A percentile compares a stretch with the other conserved stretches of the same genome.
Evolutionary conservation across 2,888 invertebrate species (phyloP).

Genomic region (Zelleria hepariella): DNA sequence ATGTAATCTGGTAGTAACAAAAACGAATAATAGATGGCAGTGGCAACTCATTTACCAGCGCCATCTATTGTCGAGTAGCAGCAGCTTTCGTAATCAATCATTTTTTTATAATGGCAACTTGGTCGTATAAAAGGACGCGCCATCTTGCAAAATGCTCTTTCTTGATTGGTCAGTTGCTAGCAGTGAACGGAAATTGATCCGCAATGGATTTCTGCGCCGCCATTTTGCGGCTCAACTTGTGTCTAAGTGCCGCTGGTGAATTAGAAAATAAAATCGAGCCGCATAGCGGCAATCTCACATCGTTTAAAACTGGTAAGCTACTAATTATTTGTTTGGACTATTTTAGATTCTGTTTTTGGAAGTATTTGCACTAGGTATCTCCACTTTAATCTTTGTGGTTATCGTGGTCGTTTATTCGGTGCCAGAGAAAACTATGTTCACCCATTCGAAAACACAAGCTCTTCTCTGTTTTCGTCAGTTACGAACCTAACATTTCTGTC

Average conservation of each 20-base stretch:
- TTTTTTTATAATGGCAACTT: conserved; percentile 36
- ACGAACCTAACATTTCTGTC: conserved; percentile 45
- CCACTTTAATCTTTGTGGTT: conserved; percentile 60
- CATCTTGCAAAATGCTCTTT: conserved; percentile 38
- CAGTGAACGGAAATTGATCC: conserved; percentile 9
- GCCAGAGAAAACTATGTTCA: conserved; percentile 65
- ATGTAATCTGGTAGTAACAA: background rate
- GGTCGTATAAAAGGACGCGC: conserved; percentile 41
- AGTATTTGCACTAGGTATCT: conserved; percentile 73
- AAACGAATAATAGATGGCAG: conserved; percentile 24
- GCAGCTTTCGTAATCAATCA: background rate
- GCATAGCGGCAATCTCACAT: conserved; percentile 50
- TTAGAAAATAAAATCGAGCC: conserved; percentile 35
- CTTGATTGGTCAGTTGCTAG: conserved; percentile 51
- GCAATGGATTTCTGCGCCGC: conserved; percentile 38
- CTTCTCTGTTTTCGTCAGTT: conserved; percentile 64
- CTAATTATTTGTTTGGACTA: conserved; percentile 4
- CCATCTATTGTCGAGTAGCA: conserved; percentile 20
- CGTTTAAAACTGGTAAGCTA: conserved; percentile 35
- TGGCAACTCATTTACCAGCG: background rate
- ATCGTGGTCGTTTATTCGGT: conserved; percentile 74
- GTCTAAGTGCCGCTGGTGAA: conserved; percentile 13
- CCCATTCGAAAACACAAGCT: conserved; percentile 63
- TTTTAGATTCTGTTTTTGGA: background rate
- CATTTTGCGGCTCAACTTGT: conserved; percentile 40